Conservation (phyloP, 2,797 vertebrate genomes). For the Cirrhinus molitorella region DNA sequence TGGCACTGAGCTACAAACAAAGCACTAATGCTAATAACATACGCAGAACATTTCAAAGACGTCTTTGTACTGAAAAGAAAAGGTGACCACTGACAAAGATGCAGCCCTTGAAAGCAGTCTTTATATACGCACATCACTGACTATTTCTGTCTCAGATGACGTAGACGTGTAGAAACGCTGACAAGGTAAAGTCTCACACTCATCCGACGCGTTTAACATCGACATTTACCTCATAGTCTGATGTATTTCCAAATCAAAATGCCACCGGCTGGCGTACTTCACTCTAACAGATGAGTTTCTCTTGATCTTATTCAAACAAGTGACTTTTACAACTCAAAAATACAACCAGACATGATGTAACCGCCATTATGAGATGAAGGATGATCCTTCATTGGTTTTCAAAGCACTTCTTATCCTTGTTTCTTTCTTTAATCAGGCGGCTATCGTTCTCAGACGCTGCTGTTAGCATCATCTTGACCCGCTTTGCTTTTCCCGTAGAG, state of each 20-base stretch:
- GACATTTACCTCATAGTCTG: neutral
- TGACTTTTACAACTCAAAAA: neutral
- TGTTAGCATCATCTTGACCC: conserved; percentile 1
- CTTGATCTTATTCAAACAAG: neutral
- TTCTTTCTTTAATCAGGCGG: neutral
- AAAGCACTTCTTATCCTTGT: neutral
- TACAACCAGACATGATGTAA: conserved; percentile 1
- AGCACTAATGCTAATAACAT: neutral
- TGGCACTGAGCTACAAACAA: neutral
- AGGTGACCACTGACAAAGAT: neutral
- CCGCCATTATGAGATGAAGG: conserved; percentile 3
- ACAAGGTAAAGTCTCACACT: neutral
- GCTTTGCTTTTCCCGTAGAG: neutral
- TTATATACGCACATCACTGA: neutral
- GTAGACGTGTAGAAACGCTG: too few relatives aligned
- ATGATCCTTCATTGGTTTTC: neutral
- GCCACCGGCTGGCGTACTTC: neutral
- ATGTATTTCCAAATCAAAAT: neutral
- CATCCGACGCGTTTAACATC: neutral
- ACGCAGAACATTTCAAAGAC: neutral
- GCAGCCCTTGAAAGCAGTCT: neutral
- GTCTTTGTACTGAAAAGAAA: neutral
- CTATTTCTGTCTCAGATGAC: too few relatives aligned
- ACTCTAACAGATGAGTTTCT: too few relatives aligned
- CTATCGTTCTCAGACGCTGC: neutral